These are phyloP conservation scores for Drosophila pseudotalamancana DNA, from an alignment of 2,888 invertebrate species.

Conservation along the genomic window DNA sequence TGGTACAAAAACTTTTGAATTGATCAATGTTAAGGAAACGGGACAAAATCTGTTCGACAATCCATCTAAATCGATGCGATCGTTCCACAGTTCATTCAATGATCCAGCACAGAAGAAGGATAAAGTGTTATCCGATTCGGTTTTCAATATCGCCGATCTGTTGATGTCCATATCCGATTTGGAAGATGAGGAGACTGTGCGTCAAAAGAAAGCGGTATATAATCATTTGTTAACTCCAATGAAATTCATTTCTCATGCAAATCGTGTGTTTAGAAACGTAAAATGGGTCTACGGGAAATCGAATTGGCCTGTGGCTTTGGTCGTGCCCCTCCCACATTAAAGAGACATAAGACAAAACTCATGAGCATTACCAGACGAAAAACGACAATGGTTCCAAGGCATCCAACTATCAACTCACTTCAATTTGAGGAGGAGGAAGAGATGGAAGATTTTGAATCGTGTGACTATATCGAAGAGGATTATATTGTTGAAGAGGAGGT, in stretches of 20 bases:
- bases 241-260: too few relatives aligned
- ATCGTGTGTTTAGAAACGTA: conserved; percentile 56
- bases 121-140: background rate
- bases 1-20: conserved; percentile 25
- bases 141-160: conserved; percentile 28
- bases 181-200: conserved; percentile 22
- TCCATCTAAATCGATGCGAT: background rate
- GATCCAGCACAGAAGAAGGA: background rate
- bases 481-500: background rate
- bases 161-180: conserved; percentile 28
- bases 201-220: conserved; percentile 32
- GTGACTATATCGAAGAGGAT: conserved; percentile 5
- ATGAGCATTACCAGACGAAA: background rate
- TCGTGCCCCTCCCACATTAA: background rate
- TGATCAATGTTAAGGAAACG: conserved; percentile 3
- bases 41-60: background rate
- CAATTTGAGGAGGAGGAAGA: background rate
- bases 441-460: background rate
- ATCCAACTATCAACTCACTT: background rate
- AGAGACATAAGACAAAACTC: background rate
- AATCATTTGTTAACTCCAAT: too few relatives aligned
- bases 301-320: conserved; percentile 20
- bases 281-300: conserved; percentile 55
- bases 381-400: background rate
- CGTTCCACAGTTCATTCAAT: background rate